A percentile compares a stretch with the other conserved stretches of the same genome.
Conservation (phyloP, 2,888 invertebrate species). For the Chrysotoxum bicinctum region DNA sequence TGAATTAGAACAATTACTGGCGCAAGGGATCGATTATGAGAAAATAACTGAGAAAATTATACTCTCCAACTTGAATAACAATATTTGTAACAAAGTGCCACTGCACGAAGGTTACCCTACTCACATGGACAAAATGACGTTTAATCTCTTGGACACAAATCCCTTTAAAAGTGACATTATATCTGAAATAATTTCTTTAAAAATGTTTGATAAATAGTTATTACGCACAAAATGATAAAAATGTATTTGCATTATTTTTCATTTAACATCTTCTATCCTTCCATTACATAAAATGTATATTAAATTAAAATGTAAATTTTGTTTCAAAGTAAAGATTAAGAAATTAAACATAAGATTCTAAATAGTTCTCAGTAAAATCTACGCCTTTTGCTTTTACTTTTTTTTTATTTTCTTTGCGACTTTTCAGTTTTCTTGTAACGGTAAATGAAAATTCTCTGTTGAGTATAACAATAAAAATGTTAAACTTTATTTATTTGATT, state of each 20-base stretch:
- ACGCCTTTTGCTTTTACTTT: neutral
- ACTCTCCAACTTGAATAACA: constrained; percentile 31
- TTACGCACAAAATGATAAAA: neutral
- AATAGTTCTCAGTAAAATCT: neutral
- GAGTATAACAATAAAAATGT: neutral
- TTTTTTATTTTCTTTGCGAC: neutral
- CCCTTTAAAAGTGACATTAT: constrained; percentile 75
- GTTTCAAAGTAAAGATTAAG: neutral
- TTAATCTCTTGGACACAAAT: constrained; percentile 73
- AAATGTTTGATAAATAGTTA: constrained; percentile 54
- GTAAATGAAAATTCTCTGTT: neutral
- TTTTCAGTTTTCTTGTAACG: constrained; percentile 14
- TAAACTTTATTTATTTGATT: neutral
- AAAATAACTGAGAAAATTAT: constrained; percentile 52
- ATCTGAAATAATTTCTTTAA: constrained; percentile 67
- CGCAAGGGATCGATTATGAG: constrained; percentile 76
- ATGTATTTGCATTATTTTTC: constrained; percentile 3
- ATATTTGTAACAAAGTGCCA: neutral
- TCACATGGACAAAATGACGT: constrained; percentile 39
- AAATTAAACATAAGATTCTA: constrained; percentile 7
- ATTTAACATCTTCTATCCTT: neutral
- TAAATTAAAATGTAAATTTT: neutral
- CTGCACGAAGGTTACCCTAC: constrained; percentile 62
- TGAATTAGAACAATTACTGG: constrained; percentile 74
- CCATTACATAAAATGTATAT: neutral